Evolutionary conservation across 2,888 invertebrate genomes (phyloP), one percentile per base, ranked within the genome.

Genomic region (Dilophus febrilis): DNA sequence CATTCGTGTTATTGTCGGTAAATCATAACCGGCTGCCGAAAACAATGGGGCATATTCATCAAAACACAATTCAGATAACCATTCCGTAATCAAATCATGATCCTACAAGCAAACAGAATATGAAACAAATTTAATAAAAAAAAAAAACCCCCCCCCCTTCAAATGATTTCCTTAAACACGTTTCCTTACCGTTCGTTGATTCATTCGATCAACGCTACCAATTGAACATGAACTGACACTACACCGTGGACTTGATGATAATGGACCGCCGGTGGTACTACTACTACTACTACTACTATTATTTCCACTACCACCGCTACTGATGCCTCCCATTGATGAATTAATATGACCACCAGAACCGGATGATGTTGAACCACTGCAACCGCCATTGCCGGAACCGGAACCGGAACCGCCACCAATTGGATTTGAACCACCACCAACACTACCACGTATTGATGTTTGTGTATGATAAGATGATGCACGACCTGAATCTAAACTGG

Each of bases 1-100:
- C 92, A 97, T 95, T 50, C 94, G 73, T n/a, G 94, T 87, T 54
- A 97, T 90, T 2, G 97, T 97, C 19, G 91, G 84, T 66, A 98
- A 76, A 66, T 98, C 97, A 61, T 98, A 98, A 29, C 97, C 97
- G 12, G 95, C 92, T 32, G 85, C 78, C 46, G 88, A 74, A 64
- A 98, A 97, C 42, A 92, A 72, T 36, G 84, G 77, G 48, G 87
- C 86, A 66, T 97, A 97, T 58, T 94, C 91, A 57, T 91, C 92
- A 68, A 88, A 88, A 32, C 97, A 72, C 45, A 91, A 68, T 56
- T 92, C 91, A 43, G 86, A 77, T 56, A 98, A 68, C 91, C 97
- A 98, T 45, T 84, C 84, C 63, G 80, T 86, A 53, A 98, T 78
- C 48, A 97, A 82, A 61, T 97, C 95, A 53, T 81, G 77, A 64